A percentile compares a stretch with the other conserved stretches of the same genome.
These are phyloP conservation scores for Pterobdella sp. DNA, from an alignment of 2,888 invertebrate genomes.

Conservation along the genomic window DNA sequence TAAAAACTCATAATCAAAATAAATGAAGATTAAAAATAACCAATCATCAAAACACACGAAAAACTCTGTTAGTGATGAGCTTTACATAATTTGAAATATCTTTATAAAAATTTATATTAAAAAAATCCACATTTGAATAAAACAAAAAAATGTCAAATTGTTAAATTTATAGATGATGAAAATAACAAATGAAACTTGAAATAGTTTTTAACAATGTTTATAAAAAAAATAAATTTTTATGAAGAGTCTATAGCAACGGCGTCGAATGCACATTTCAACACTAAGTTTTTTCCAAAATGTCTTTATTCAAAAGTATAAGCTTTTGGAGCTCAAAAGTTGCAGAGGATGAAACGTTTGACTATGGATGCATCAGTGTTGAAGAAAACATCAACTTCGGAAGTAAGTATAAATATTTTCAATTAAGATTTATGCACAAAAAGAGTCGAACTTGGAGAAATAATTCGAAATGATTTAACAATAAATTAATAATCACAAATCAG, in stretches of 20 bases:
- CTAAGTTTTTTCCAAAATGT: conserved; percentile 60
- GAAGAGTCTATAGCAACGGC: not conserved
- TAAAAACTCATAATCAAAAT: too few species aligned
- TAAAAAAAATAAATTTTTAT: too few species aligned
- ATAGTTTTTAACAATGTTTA: too few species aligned
- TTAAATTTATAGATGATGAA: too few species aligned
- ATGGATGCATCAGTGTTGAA: conserved; percentile 53
- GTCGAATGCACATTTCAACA: not conserved
- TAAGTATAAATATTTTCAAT: conserved; percentile 29
- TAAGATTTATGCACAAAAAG: not conserved
- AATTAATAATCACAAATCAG: conserved; percentile 40
- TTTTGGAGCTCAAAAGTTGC: conserved; percentile 76
- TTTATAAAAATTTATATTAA: too few species aligned
- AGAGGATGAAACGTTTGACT: conserved; percentile 60
- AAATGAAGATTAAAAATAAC: conserved; percentile 6
- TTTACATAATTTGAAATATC: too few species aligned
- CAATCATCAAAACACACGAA: not conserved
- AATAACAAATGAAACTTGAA: too few species aligned
- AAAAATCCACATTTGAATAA: too few species aligned
- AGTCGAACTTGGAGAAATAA: not conserved
- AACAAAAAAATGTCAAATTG: too few species aligned
- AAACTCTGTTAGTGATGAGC: too few species aligned
- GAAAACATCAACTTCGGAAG: conserved; percentile 52
- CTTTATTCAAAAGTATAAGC: conserved; percentile 78
- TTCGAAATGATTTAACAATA: conserved; percentile 21